Evolutionary conservation across 2,797 vertebrate species (phyloP).

Genomic region (Aulostomus chinensis): DNA sequence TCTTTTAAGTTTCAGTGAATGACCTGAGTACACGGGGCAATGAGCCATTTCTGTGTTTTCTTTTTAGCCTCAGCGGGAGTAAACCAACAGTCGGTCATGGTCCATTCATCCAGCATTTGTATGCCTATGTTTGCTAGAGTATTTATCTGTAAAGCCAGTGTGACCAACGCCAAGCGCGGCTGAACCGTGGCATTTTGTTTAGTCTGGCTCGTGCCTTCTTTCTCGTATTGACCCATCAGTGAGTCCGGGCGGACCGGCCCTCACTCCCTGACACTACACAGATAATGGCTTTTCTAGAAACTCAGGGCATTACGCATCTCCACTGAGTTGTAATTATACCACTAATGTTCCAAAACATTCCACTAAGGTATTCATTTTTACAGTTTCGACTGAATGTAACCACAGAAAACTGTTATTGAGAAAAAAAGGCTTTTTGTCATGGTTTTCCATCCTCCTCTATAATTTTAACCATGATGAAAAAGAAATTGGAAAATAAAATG

Average conservation of each 20-base stretch:
- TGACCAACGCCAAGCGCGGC: constrained; percentile 19
- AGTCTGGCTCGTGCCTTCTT: constrained; percentile 24
- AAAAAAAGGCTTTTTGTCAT: constrained; percentile 15
- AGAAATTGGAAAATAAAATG: constrained; percentile 18
- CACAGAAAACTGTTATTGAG: constrained; percentile 14
- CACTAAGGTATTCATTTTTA: constrained; percentile 31
- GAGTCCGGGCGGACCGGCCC: constrained; percentile 27
- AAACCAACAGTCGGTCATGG: constrained; percentile 48
- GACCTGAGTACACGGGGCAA: constrained; percentile 18
- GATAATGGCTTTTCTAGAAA: constrained; percentile 65
- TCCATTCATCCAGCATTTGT: constrained; percentile 35
- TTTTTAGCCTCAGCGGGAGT: constrained; percentile 40
- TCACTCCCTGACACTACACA: constrained; percentile 26
- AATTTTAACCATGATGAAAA: constrained; percentile 21
- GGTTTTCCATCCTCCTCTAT: constrained; percentile 5
- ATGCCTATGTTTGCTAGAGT: constrained; percentile 23
- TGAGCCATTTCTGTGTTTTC: constrained; percentile 54
- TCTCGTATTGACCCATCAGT: constrained; percentile 52
- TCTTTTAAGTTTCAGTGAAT: constrained; percentile 20
- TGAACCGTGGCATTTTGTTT: constrained; percentile 25
- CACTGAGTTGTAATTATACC: constrained; percentile 51
- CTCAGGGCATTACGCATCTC: constrained; percentile 35
- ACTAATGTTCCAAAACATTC: constrained; percentile 38
- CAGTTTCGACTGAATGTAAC: constrained; percentile 14
- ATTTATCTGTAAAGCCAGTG: constrained; percentile 7